Base-by-base conservation (phyloP, 1,140 invertebrate species). In the Gryon sp. region DNA sequence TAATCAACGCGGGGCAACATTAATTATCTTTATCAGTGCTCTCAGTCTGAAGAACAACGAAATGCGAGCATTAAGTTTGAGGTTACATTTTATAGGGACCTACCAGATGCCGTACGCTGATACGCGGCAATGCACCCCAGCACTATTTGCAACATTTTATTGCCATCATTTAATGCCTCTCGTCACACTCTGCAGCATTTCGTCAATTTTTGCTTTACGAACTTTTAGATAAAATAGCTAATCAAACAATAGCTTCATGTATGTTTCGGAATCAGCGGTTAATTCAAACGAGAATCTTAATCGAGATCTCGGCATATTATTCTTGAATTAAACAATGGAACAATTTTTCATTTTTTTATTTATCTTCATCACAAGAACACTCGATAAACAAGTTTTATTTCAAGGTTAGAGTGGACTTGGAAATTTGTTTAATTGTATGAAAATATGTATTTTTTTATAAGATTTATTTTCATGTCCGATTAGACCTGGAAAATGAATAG, bases 1-100 rank as follows among this genome's bases (percentile, higher is more conserved):
- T 73, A 73, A 85, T 83, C 83, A 84, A 83, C 80, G 77, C 78
- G 63, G 48, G 68, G 78, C 69, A 82, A 83, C 83, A 85, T 86
- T 86, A 86, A 86, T 86, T 86, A 84, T 80, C 79, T 79, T 84
- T 86, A 86, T 86, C 84, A 76, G 59, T 41, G 72, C 76, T 79
- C 70, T 78, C 63, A 80, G 83, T 84, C 83, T 84, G 76, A 76
- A 80, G 80, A 83, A 79, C 69, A 82, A 78, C 79, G 69, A 80
- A 83, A 76, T 52, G 68, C 66, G 40, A 62, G 55, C 45, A 45
- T 38, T 36, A 20, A 68, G 62, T 68, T 76, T 72, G 72, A 80
- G 76, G 74, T 75, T 65, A 41, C 18, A 48, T 60, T n/a, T 81
- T 79, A 83, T 83, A 82, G 75, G 40, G 34, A 48, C 76, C 72